Evolutionary conservation across 1,140 invertebrate genomes (phyloP).

Genomic region (Acyrthosiphon pisum): DNA sequence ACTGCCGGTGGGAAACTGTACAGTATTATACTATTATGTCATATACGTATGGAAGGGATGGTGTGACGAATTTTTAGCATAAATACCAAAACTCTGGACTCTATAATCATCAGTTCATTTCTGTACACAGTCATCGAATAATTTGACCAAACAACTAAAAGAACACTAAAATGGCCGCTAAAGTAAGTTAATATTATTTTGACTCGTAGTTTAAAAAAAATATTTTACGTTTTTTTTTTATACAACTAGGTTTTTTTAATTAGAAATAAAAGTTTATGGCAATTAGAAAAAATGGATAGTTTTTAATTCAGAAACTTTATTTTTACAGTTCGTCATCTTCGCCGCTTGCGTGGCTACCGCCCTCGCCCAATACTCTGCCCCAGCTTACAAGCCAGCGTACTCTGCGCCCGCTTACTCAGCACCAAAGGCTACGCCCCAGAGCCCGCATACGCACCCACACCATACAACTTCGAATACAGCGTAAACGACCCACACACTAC

Average conservation of each 20-base stretch:
- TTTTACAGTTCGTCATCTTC: neutral
- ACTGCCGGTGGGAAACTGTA: too few species aligned
- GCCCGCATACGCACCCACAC: constrained; percentile 28
- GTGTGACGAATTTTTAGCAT: neutral
- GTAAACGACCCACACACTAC: constrained; percentile 61
- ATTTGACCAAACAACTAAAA: too few species aligned
- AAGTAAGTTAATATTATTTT: too few species aligned
- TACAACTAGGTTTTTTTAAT: too few species aligned
- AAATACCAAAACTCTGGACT: neutral
- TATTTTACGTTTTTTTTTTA: too few species aligned
- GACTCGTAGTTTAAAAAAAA: too few species aligned
- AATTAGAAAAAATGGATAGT: too few species aligned
- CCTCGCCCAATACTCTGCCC: constrained; percentile 57
- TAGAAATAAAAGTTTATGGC: too few species aligned
- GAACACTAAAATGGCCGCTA: too few species aligned
- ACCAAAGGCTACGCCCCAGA: constrained; percentile 59
- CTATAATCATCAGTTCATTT: neutral
- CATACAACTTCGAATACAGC: constrained; percentile 61
- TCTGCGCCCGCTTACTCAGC: constrained; percentile 60
- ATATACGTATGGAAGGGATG: neutral
- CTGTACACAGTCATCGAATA: too few species aligned
- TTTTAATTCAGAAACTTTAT: too few species aligned
- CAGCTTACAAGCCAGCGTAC: constrained; percentile 60
- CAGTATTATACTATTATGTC: too few species aligned
- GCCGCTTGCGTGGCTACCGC: constrained; percentile 29